Percentiles rank a stretch among this genome's conserved stretches.
These are phyloP conservation scores for Callyntrura guangdongensis DNA, from an alignment of 2,888 invertebrate species.

Conservation along the genomic window DNA sequence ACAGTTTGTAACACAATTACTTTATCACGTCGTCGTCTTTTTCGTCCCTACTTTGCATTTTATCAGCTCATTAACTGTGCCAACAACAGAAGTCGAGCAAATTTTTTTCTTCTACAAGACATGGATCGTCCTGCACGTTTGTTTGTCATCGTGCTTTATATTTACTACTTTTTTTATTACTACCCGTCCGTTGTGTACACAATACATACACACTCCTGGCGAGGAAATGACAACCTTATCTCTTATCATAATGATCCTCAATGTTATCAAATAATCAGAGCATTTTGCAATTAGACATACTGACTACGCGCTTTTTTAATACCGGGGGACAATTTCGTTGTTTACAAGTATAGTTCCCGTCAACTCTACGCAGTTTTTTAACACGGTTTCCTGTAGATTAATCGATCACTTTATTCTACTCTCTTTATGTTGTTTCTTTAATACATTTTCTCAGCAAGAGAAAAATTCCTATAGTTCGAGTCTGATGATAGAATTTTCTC, in stretches of 20 bases:
- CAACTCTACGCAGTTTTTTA: no score
- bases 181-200: no score
- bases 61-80: constrained; percentile 35
- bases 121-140: background rate
- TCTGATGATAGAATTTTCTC: no score
- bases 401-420: no score
- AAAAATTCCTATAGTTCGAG: no score
- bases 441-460: no score
- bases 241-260: no score
- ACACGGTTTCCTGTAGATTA: no score
- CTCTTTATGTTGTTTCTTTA: no score
- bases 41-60: constrained; percentile 31
- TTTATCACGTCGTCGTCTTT: constrained; percentile 35
- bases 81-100: background rate
- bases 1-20: constrained; percentile 7
- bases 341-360: no score
- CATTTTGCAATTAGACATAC: constrained; percentile 30
- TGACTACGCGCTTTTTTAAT: background rate
- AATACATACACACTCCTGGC: no score
- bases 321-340: background rate
- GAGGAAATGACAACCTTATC: no score
- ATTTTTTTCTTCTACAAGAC: background rate
- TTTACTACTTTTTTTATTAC: background rate
- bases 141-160: background rate
- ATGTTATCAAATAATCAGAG: constrained; percentile 30